Evolutionary conservation across 1,140 invertebrate species (phyloP).

Genomic region (Heterodera carotae): DNA sequence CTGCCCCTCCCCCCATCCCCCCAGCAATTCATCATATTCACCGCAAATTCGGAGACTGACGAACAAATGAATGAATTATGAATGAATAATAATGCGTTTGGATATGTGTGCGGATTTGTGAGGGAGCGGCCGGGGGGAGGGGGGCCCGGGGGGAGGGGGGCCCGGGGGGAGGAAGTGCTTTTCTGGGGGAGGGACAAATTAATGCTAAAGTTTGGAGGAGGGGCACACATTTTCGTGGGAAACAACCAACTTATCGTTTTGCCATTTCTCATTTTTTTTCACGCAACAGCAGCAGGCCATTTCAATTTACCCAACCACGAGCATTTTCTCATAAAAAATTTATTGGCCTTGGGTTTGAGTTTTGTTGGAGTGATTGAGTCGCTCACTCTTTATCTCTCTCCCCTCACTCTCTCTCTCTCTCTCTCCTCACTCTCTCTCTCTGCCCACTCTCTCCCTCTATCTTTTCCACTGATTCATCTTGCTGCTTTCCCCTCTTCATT

Average conservation of each 20-base stretch:
- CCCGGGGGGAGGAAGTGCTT: too few relatives aligned
- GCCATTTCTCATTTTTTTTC: not conserved
- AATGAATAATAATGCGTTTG: not conserved
- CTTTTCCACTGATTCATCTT: not conserved
- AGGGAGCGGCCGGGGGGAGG: too few relatives aligned
- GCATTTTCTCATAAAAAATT: not conserved
- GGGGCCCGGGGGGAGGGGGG: too few relatives aligned
- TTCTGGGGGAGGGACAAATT: not conserved
- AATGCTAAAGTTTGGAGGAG: not conserved
- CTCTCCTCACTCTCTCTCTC: not conserved
- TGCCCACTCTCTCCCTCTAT: not conserved
- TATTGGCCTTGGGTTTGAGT: not conserved
- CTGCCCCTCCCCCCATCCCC: too few relatives aligned
- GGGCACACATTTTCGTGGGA: not conserved
- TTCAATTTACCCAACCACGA: not conserved
- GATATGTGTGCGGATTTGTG: not conserved
- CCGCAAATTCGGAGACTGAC: not conserved
- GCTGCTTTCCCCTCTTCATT: too few relatives aligned
- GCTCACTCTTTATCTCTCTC: too few relatives aligned
- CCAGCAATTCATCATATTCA: not conserved
- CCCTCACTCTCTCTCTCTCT: too few relatives aligned
- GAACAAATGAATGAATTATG: not conserved
- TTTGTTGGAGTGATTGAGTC: not conserved
- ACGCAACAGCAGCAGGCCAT: not conserved
- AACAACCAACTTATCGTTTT: not conserved